Evolutionary conservation across 1,140 invertebrate species (phyloP).

Genomic region (Bombus terrestris): DNA sequence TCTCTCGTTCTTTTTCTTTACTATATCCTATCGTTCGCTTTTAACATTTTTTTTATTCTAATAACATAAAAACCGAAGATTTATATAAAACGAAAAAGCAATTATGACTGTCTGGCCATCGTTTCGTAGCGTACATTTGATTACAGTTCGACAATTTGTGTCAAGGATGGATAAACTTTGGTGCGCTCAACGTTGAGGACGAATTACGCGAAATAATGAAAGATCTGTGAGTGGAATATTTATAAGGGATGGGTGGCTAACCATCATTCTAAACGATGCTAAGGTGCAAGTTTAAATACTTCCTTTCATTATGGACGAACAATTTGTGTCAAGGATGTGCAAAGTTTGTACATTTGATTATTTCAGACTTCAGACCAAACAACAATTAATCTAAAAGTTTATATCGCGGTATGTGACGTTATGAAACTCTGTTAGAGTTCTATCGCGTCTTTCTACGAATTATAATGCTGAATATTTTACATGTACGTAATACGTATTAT

Average conservation of each 20-base stretch:
- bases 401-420: not conserved
- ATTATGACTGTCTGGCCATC: not conserved
- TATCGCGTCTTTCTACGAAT: not conserved
- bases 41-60: not conserved
- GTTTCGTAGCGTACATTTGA: conserved; percentile 12
- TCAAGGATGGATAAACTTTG: conserved; percentile 64
- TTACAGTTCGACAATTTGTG: conserved; percentile 55
- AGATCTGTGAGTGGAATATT: conserved; percentile 36
- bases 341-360: conserved; percentile 7
- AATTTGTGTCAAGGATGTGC: conserved; percentile 39
- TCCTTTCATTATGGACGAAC: conserved; percentile 6
- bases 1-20: not conserved
- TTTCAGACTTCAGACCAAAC: not conserved
- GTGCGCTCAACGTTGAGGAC: conserved; percentile 1
- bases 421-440: not conserved
- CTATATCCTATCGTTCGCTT: not conserved
- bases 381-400: conserved; percentile 1
- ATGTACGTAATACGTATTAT: not conserved
- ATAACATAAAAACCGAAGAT: not conserved
- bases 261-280: conserved; percentile 9
- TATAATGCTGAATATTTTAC: conserved; percentile 2
- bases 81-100: not conserved
- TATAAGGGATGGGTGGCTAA: not conserved
- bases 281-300: conserved; percentile 13
- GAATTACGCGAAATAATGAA: conserved; percentile 36